phyloP scores from a whole-genome alignment of 2,888 invertebrate genomes.

The Chorisops tibialis region DNA sequence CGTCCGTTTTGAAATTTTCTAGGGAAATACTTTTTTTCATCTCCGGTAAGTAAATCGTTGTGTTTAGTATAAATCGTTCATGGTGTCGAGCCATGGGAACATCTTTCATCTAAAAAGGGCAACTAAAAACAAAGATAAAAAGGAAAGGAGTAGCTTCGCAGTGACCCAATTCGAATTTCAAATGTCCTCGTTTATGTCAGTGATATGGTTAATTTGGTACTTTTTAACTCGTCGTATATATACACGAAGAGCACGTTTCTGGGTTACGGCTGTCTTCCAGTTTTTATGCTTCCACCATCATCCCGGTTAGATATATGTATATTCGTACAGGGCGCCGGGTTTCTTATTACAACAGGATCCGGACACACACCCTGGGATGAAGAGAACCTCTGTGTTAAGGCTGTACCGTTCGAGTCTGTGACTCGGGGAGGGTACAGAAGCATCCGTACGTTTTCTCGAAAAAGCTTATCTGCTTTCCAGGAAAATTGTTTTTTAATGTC shows the following conservation, averaged over 20 bases:
- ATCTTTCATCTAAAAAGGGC: too few relatives aligned
- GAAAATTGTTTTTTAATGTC: conserved; percentile 33
- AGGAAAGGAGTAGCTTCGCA: not conserved
- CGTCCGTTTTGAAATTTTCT: too few relatives aligned
- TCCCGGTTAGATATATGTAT: conserved; percentile 21
- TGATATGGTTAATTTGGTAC: conserved; percentile 32
- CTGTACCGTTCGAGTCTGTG: not conserved
- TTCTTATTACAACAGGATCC: too few relatives aligned
- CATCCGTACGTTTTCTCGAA: conserved; percentile 15
- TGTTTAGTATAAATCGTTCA: too few relatives aligned
- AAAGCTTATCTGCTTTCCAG: conserved; percentile 30
- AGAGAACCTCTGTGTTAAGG: not conserved
- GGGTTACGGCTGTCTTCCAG: conserved; percentile 21
- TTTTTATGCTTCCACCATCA: conserved; percentile 23
- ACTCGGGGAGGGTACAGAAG: conserved; percentile 3
- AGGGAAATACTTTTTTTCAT: too few relatives aligned
- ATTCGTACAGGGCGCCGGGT: not conserved
- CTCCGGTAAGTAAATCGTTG: too few relatives aligned
- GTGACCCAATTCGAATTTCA: conserved; percentile 29
- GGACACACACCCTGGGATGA: not conserved
- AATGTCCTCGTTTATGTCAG: conserved; percentile 28
- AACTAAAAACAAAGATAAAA: too few relatives aligned
- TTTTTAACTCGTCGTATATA: conserved; percentile 29
- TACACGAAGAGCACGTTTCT: conserved; percentile 28
- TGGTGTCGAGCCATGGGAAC: too few relatives aligned